A percentile compares a stretch with the other conserved stretches of the same genome.
phyloP scores from a whole-genome alignment of 2,797 vertebrate species.

The Microctenopoma steveboyesi region DNA sequence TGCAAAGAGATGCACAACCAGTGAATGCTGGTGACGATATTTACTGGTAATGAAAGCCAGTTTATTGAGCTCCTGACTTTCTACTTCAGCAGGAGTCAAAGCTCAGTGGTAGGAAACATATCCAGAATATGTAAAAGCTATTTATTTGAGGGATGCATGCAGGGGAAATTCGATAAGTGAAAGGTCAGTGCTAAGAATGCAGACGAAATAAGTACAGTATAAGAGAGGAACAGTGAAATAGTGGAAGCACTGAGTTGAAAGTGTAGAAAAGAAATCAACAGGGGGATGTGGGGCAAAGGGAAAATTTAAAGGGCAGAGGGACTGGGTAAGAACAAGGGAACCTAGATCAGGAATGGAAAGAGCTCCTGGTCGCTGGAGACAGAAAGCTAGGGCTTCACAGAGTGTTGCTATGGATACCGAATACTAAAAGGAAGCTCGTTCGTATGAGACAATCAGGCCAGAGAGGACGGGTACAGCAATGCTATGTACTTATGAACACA shows the following conservation, averaged over 20 bases:
- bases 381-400: slow-evolving; percentile 65
- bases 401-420: slow-evolving; percentile 80
- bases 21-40: background rate
- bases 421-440: slow-evolving; percentile 78
- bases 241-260: background rate
- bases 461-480: slow-evolving; percentile 60
- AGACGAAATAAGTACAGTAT: background rate
- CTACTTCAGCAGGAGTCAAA: slow-evolving; percentile 15
- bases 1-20: no score
- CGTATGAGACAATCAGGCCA: slow-evolving; percentile 73
- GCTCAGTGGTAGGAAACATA: slow-evolving; percentile 22
- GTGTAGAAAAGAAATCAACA: slow-evolving; percentile 22
- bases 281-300: slow-evolving; percentile 56
- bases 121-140: slow-evolving; percentile 16
- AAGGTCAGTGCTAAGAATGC: slow-evolving; percentile 16
- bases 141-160: slow-evolving; percentile 12
- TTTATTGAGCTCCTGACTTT: slow-evolving; percentile 10
- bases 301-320: slow-evolving; percentile 39
- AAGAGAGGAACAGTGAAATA: background rate
- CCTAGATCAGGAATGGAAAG: slow-evolving; percentile 50
- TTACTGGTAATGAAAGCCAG: background rate
- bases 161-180: slow-evolving; percentile 13
- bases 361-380: slow-evolving; percentile 62
- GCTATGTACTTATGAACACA: slow-evolving; percentile 12
- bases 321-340: slow-evolving; percentile 27